phyloP scores from a whole-genome alignment of 2,888 invertebrate genomes.

The Tetragonisca angustula region DNA sequence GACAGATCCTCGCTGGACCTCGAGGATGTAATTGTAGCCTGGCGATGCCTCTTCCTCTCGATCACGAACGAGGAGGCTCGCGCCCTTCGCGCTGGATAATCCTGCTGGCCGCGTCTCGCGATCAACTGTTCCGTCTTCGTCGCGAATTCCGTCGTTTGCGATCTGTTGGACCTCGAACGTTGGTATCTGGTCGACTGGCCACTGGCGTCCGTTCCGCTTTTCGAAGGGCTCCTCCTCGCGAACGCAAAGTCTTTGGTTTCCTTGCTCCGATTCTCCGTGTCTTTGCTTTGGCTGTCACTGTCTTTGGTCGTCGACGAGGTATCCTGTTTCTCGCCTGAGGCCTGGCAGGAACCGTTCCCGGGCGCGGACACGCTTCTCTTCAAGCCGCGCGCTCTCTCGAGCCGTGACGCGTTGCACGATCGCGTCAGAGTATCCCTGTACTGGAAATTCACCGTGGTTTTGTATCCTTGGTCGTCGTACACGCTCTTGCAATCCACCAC shows the following conservation, averaged over 20 bases:
- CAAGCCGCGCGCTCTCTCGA: slow-evolving; percentile 36
- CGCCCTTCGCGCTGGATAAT: slow-evolving; percentile 53
- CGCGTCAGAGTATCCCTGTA: slow-evolving; percentile 61
- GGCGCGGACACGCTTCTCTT: slow-evolving; percentile 66
- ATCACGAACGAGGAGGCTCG: slow-evolving; percentile 76
- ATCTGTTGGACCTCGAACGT: slow-evolving; percentile 59
- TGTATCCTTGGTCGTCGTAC: slow-evolving; percentile 51
- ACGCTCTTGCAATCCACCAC: slow-evolving; percentile 24
- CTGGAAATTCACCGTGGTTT: slow-evolving; percentile 60
- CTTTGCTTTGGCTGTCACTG: slow-evolving; percentile 26
- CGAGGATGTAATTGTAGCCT: slow-evolving; percentile 50
- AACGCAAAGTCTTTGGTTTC: slow-evolving; percentile 44
- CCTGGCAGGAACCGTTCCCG: slow-evolving; percentile 42
- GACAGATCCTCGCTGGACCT: slow-evolving; percentile 68
- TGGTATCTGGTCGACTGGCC: slow-evolving; percentile 43
- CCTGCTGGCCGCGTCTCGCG: slow-evolving; percentile 60
- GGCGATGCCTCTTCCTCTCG: slow-evolving; percentile 60
- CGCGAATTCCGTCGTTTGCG: slow-evolving; percentile 55
- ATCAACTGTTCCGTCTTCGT: slow-evolving; percentile 72
- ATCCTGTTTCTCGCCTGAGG: slow-evolving; percentile 14
- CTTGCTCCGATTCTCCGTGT: slow-evolving; percentile 22
- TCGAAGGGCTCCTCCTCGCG: slow-evolving; percentile 27
- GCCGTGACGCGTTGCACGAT: slow-evolving; percentile 33
- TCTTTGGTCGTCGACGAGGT: slow-evolving; percentile 49
- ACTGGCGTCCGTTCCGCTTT: slow-evolving; percentile 26